These are phyloP conservation scores for Apoda limacodes DNA, from an alignment of 2,888 invertebrate genomes.

Conservation along the genomic window DNA sequence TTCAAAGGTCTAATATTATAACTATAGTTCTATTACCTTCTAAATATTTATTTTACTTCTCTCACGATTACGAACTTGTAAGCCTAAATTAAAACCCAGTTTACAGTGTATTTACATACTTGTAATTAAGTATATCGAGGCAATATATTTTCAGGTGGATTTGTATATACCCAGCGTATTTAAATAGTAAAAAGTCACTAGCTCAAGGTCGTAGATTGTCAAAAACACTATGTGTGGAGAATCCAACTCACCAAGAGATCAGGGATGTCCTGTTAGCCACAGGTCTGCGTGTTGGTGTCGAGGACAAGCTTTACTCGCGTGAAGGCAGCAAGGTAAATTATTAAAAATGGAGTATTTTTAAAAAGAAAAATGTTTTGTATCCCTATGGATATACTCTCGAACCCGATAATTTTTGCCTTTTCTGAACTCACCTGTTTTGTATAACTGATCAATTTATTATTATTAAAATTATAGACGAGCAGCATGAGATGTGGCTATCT, in stretches of 20 bases:
- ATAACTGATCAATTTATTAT: no score
- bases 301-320: conserved; percentile 91
- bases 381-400: no score
- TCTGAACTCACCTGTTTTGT: no score
- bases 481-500: no score
- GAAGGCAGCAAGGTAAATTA: conserved; percentile 82
- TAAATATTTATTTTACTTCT: no score
- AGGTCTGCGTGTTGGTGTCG: conserved; percentile 87
- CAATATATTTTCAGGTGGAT: conserved; percentile 79
- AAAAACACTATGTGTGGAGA: conserved; percentile 90
- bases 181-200: conserved; percentile 92
- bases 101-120: conserved; percentile 2
- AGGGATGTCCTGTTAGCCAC: conserved; percentile 89
- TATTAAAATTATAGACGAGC: no score
- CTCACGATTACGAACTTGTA: not conserved
- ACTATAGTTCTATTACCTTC: no score
- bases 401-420: no score
- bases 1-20: conserved; percentile 36
- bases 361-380: no score
- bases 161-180: conserved; percentile 96
- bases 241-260: conserved; percentile 96
- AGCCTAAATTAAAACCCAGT: no score
- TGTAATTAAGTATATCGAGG: no score
- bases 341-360: not conserved
- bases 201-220: conserved; percentile 90